Evolutionary conservation across 2,797 vertebrate genomes (phyloP), one percentile per base, ranked within the genome.

Genomic region (Tokudaia muenninki): DNA sequence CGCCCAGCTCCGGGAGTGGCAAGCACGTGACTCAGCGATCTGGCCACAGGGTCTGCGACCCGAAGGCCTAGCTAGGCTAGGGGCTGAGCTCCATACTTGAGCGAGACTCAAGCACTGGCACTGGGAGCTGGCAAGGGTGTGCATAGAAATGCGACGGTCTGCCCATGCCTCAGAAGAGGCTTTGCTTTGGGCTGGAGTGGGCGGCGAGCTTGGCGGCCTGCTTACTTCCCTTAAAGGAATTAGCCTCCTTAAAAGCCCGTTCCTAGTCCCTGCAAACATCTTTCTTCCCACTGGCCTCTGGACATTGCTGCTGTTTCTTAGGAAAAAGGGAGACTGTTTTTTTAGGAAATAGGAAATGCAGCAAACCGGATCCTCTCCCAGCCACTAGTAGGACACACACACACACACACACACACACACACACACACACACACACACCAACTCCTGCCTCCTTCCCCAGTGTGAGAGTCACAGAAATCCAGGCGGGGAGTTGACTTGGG

Each of bases 41-140:
- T 59, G 37, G 12, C 22, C 50, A 6, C 50, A 9, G 6, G 55
- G 55, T 24, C 44, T 44, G 34, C 7, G 14, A 21, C 67, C n/a
- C 0, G 8, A 12, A 21, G 26, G 29, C 17, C 13, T 0, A 16
- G 57, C 0, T 3, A 47, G 8, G n/a, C 8, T 9, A 41, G 37
- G 91, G n/a, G 21, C 77, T 50, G 5, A 37, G 5, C 14, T 41
- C 34, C 13, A 0, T 0, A 11, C 37, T 1, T 3, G 31, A 21
- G 13, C 7, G 44, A 31, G 47, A 44, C 34, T 16, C 1, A 1
- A 70, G 26, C 1, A 0, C 9, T 0, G 5, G 9, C 13, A 0
- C 13, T 50, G 2, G 52, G 17, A 24, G 50, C 47, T 0, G 0
- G 13, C 41, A 13, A 0, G 3, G 3, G 11, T n/a, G 57, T 10